phyloP scores from a whole-genome alignment of 2,113 vertebrate genomes.

The Leptodactylus fuscus region DNA sequence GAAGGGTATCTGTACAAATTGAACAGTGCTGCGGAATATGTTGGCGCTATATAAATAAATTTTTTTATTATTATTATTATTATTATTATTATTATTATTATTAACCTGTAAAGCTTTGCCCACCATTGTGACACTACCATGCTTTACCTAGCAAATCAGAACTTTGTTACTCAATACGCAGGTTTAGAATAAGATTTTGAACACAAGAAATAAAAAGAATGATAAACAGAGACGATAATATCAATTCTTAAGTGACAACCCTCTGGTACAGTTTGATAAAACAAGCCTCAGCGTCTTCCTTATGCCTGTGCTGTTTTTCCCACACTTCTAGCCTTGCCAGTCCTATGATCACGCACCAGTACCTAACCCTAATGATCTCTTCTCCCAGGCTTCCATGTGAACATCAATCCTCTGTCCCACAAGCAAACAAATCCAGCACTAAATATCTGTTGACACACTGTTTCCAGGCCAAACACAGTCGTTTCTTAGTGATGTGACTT shows the following conservation, averaged over 20 bases:
- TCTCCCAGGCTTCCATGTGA: constrained; percentile 18
- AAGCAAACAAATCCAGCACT: neutral
- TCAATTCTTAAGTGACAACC: neutral
- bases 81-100: too few species aligned
- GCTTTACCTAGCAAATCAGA: too few species aligned
- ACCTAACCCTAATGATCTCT: neutral
- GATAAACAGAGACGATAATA: neutral
- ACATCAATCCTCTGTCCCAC: neutral
- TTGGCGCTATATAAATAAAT: too few species aligned
- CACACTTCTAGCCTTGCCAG: constrained; percentile 18
- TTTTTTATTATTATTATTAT: too few species aligned
- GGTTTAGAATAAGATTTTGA: too few species aligned
- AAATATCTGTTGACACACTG: constrained; percentile 1
- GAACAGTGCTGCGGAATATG: too few species aligned
- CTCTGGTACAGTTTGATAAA: neutral
- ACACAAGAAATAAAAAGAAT: too few species aligned
- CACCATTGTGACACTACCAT: too few species aligned
- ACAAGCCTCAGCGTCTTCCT: neutral
- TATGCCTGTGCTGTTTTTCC: neutral
- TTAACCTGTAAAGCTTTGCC: too few species aligned
- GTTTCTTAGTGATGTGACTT: neutral
- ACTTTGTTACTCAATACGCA: too few species aligned
- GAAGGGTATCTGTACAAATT: too few species aligned
- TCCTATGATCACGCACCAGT: constrained; percentile 14
- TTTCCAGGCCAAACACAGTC: neutral